A percentile compares a stretch with the other conserved stretches of the same genome.
Conservation (phyloP, 2,888 invertebrate species). For the Drosophila pseudotalamancana region DNA sequence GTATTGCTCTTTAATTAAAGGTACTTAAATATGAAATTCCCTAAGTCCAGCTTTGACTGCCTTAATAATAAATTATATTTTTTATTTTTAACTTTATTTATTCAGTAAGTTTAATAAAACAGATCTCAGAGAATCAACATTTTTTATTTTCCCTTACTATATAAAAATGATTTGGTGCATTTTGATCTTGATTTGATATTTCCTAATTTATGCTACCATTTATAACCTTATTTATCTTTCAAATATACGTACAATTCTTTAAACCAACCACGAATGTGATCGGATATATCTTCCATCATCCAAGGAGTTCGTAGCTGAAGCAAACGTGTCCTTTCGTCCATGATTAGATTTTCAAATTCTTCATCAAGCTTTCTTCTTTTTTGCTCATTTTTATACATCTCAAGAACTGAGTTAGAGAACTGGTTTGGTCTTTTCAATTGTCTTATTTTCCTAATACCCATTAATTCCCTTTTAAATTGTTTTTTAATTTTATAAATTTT, state of each 20-base stretch:
- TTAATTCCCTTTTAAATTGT: conserved; percentile 60
- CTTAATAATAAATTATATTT: too few species aligned
- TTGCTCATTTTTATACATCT: conserved; percentile 69
- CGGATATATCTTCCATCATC: conserved; percentile 89
- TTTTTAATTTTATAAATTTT: conserved; percentile 56
- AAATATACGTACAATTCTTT: conserved; percentile 86
- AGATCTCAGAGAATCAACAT: too few species aligned
- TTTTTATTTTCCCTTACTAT: too few species aligned
- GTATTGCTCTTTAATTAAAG: too few species aligned
- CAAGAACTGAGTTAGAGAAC: conserved; percentile 51
- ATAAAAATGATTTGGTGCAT: too few species aligned
- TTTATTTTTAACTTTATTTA: too few species aligned
- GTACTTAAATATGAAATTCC: too few species aligned
- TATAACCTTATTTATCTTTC: too few species aligned
- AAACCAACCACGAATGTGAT: conserved; percentile 91
- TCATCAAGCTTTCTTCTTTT: conserved; percentile 62
- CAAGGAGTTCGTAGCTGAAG: conserved; percentile 85
- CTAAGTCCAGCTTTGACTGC: too few species aligned
- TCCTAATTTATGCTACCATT: too few species aligned
- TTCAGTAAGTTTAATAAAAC: too few species aligned
- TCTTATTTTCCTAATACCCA: conserved; percentile 65
- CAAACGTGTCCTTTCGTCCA: conserved; percentile 85
- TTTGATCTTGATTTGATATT: too few species aligned
- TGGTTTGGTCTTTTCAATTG: conserved; percentile 38
- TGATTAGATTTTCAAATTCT: conserved; percentile 81